Evolutionary conservation across 2,888 invertebrate genomes (phyloP).

Genomic region (Drosophila atroscutellata): DNA sequence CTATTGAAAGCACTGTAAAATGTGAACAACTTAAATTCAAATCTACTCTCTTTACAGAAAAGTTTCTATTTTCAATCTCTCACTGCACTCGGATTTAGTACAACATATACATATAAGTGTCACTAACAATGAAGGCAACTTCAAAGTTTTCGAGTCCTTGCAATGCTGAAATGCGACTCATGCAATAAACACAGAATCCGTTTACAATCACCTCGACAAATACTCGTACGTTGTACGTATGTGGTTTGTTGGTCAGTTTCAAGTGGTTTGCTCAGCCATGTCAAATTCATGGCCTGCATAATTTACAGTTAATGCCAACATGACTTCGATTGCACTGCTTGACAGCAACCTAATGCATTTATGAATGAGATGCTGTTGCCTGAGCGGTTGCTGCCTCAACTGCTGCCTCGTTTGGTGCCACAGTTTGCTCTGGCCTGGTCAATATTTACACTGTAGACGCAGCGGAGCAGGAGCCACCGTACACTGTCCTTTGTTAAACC

Average conservation of each 20-base stretch:
- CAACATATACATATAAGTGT: constrained; percentile 44
- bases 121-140: constrained; percentile 27
- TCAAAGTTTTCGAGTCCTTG: constrained; percentile 43
- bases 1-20: not conserved
- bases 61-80: not conserved
- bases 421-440: constrained; percentile 48
- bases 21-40: not conserved
- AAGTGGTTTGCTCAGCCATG: constrained; percentile 66
- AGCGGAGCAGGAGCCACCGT: constrained; percentile 6
- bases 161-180: constrained; percentile 64
- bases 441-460: constrained; percentile 53
- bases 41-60: not conserved
- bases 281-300: constrained; percentile 74
- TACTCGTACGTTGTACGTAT: constrained; percentile 29
- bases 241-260: constrained; percentile 49
- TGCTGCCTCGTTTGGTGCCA: constrained; percentile 10
- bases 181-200: constrained; percentile 73
- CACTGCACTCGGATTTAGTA: constrained; percentile 2
- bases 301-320: constrained; percentile 74
- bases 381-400: constrained; percentile 5
- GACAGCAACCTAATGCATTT: constrained; percentile 70
- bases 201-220: constrained; percentile 71
- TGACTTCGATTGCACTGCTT: constrained; percentile 70
- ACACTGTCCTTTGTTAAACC: constrained; percentile 41
- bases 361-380: constrained; percentile 64